Conservation (phyloP, 2,113 vertebrate genomes). For the Petromus typicus region DNA sequence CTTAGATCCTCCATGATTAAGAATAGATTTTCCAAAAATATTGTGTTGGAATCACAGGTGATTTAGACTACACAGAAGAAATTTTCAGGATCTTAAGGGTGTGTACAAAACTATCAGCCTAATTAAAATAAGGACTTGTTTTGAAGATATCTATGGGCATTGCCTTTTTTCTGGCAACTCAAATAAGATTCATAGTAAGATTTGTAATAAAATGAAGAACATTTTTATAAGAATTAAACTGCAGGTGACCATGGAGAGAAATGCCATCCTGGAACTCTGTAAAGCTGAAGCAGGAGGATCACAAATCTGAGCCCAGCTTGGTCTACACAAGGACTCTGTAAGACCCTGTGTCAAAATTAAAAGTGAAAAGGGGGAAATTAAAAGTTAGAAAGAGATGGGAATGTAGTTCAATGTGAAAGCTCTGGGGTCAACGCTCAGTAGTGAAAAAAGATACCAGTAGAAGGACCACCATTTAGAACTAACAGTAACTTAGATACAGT, state of each 20-base stretch:
- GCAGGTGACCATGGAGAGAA: not conserved
- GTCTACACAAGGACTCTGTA: not conserved
- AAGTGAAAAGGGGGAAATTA: not conserved
- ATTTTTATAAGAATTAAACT: not conserved
- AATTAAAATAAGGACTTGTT: not conserved
- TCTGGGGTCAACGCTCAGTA: not conserved
- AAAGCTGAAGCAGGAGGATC: not conserved
- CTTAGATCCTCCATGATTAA: not conserved
- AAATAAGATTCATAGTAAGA: not conserved
- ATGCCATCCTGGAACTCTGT: not conserved
- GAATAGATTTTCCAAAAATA: conserved; percentile 14
- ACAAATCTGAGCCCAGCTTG: not conserved
- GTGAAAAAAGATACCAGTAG: not conserved
- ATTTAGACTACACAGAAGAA: not conserved
- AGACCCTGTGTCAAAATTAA: not conserved
- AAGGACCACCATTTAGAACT: not conserved
- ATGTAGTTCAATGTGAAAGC: not conserved
- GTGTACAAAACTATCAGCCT: not conserved
- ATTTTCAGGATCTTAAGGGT: not conserved
- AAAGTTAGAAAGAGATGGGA: not conserved
- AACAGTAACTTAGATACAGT: not conserved
- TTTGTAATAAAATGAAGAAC: not conserved
- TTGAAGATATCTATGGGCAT: not conserved
- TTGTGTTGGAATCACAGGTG: not conserved
- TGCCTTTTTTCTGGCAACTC: not conserved